phyloP scores from a whole-genome alignment of 2,797 vertebrate genomes.

The Kryptolebias ocellatus region DNA sequence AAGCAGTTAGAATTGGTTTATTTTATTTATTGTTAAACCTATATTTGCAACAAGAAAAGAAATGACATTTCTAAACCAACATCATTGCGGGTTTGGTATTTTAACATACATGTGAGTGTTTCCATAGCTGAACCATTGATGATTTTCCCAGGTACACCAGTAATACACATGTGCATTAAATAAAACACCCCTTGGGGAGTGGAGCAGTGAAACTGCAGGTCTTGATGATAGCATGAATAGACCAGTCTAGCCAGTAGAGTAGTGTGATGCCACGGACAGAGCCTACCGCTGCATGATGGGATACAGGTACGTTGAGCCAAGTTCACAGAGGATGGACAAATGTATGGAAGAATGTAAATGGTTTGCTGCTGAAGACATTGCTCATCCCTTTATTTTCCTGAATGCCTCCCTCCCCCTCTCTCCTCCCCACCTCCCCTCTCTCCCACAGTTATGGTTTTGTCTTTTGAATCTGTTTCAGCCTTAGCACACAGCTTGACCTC shows the following conservation, averaged over 20 bases:
- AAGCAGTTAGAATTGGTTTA: not conserved
- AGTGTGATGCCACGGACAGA: slow-evolving; percentile 77
- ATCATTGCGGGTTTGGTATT: not conserved
- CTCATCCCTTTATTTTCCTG: slow-evolving; percentile 76
- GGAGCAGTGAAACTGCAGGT: slow-evolving; percentile 68
- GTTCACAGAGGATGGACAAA: slow-evolving; percentile 77
- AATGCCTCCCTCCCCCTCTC: slow-evolving; percentile 70
- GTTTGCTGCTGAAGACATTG: slow-evolving; percentile 83
- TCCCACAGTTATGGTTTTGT: slow-evolving; percentile 79
- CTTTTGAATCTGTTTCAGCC: slow-evolving; percentile 81
- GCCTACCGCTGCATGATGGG: slow-evolving; percentile 84
- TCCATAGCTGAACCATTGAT: not conserved
- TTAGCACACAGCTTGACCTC: slow-evolving; percentile 83
- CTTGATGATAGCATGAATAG: slow-evolving; percentile 59
- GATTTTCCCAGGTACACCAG: not conserved
- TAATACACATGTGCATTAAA: slow-evolving; percentile 11
- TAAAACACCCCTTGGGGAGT: slow-evolving; percentile 57
- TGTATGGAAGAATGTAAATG: slow-evolving; percentile 76
- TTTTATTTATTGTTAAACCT: not conserved
- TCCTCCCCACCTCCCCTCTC: slow-evolving; percentile 60
- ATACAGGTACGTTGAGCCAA: slow-evolving; percentile 83
- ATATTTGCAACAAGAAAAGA: not conserved
- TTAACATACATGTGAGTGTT: not conserved
- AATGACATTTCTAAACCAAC: not conserved
- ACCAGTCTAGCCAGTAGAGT: slow-evolving; percentile 67